A percentile compares a stretch with the other conserved stretches of the same genome.
These are phyloP conservation scores for Oegoconia quadripuncta DNA, from an alignment of 2,888 invertebrate species.

Conservation along the genomic window DNA sequence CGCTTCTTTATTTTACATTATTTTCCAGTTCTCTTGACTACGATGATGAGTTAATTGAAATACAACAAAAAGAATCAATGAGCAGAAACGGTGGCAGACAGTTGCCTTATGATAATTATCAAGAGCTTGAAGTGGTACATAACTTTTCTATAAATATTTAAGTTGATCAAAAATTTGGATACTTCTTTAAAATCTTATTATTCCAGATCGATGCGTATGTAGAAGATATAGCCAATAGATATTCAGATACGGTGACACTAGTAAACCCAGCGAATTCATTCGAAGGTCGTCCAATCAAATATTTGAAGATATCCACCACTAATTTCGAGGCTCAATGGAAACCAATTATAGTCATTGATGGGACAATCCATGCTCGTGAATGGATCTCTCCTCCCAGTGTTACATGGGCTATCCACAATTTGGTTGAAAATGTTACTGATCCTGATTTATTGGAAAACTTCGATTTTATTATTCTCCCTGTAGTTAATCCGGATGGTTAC, in stretches of 20 bases:
- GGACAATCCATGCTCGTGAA: conserved; percentile 82
- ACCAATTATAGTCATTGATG: conserved; percentile 80
- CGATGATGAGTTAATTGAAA: conserved; percentile 46
- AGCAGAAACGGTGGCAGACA: conserved; percentile 36
- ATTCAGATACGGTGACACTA: conserved; percentile 44
- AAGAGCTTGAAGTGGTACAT: conserved; percentile 46
- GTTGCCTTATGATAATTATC: conserved; percentile 36
- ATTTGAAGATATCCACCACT: conserved; percentile 78
- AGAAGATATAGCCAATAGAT: conserved; percentile 40
- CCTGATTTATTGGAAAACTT: conserved; percentile 76
- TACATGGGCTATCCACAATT: conserved; percentile 81
- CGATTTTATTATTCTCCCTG: conserved; percentile 84
- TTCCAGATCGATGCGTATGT: conserved; percentile 52
- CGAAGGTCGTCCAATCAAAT: conserved; percentile 77
- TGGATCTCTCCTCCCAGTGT: conserved; percentile 85
- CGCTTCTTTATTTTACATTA: no score
- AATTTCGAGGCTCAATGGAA: conserved; percentile 61
- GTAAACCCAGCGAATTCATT: conserved; percentile 71
- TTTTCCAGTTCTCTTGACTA: conserved; percentile 42
- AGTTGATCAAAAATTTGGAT: no score
- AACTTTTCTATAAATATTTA: conserved; percentile 1
- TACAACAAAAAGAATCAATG: conserved; percentile 24
- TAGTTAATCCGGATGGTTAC: conserved; percentile 87
- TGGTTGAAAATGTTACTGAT: conserved; percentile 79
- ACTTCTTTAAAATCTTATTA: no score